Evolutionary conservation across 2,797 vertebrate genomes (phyloP), one percentile per base, ranked within the genome.

Genomic region (Manis crassicaudata): DNA sequence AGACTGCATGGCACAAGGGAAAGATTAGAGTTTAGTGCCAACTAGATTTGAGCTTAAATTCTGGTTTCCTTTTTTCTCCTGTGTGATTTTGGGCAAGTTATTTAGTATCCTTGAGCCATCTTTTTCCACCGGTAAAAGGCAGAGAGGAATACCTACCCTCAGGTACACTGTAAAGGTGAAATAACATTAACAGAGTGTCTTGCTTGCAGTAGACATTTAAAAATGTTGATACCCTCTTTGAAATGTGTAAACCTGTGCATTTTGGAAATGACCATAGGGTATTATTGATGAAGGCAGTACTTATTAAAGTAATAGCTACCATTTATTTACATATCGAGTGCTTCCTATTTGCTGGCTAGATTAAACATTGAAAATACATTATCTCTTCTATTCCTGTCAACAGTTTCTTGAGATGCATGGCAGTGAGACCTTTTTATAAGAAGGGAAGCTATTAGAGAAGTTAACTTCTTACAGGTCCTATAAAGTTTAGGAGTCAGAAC

Each of bases 11-110:
- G 25, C 18, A 35, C 35, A 37, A 6, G 27, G n/a, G 56, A 89
- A 94, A 58, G 35, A 91, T 16, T 32, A 70, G 52, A 80, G 88
- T 90, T 73, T 50, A 54, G 65, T 90, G 63, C 65, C 80, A 95
- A 12, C 25, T 65, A 21, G 67, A 95, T 70, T 40, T 88, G 76
- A 25, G 0, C 43, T 35, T 81, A 50, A 83, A 37, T 91, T 76
- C 56, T 73, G 73, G 32, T 7, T 23, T 16, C 72, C 68, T 85
- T 1, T 80, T n/a, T 52, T 67, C 84, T 83, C 32, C 16, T 54
- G 0, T 87, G 35, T 92, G 79, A 91, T 46, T 52, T 70, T 77
- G 43, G 32, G 21, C 5, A 56, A 68, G 21, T 46, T 87, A 43
- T 54, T 79, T 18, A 23, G 65, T 37, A 82, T 37, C 27, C 3